Base-by-base conservation (phyloP, 1,140 invertebrate genomes). In the Papilio machaon region DNA sequence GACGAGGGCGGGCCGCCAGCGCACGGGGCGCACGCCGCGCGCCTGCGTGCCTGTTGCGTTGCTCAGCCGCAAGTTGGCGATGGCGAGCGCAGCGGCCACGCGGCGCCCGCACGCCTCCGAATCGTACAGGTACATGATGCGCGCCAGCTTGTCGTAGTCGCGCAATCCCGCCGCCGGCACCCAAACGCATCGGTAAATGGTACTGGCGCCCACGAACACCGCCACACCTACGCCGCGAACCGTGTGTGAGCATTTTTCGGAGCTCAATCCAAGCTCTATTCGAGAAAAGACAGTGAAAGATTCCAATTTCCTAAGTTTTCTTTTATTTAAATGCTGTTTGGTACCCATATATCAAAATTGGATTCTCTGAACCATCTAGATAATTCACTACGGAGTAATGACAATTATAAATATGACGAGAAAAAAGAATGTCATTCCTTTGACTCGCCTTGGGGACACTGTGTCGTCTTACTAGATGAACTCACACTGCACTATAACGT, bases 61-160 rank as follows among this genome's bases (percentile, higher is more conserved):
- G 64, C 84, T 87, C 11, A 94, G 84, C 0, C 82, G 54, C 0
- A 93, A 46, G 47, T 91, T 89, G 2, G 81, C 78, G 2, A 91
- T 83, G 13, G 82, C 64, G 1, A 82, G 81, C 0, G 85, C 82
- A 0, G 82, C 67, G 2, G 78, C 80, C 0, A 91, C 52, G 4
- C 82, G 85, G 76, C 89, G 88, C 0, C 88, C 88, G 46, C 91
- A 94, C 0, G 89, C 89, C 8, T 87, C 81, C 1, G 87, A 86
- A 47, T 94, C 91, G 80, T 90, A 94, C 0, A 94, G 81, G 81
- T 94, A 94, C 91, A 93, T 92, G 30, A 94, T 89, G 3, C 91
- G 87, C 8, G 80, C 82, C 8, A 94, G 78, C 70, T 90, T 94
- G 83, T 90, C 87, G n/a, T 82, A 88, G 46, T 94, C 91, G 35